Percentiles rank a stretch among this genome's conserved stretches.
Conservation (phyloP, 1,140 invertebrate genomes). For the Drosophila serrata region DNA sequence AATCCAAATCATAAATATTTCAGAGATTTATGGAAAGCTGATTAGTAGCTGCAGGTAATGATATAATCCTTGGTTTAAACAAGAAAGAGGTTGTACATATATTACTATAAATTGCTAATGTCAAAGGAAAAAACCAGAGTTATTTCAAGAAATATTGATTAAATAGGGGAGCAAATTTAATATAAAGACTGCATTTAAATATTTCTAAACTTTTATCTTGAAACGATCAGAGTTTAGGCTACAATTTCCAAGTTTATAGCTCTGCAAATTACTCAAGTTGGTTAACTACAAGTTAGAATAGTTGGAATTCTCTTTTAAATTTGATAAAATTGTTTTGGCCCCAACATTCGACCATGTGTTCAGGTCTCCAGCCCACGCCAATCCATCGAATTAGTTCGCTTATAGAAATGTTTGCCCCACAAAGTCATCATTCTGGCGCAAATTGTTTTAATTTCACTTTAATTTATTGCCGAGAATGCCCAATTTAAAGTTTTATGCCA, state of each 20-base stretch:
- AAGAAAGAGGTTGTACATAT: background rate
- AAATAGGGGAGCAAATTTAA: background rate
- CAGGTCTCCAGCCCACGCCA: constrained; percentile 24
- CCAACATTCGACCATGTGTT: constrained; percentile 31
- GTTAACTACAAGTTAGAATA: background rate
- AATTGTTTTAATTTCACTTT: constrained; percentile 53
- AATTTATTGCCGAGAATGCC: constrained; percentile 45
- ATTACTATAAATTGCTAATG: background rate
- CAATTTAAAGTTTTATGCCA: constrained; percentile 48
- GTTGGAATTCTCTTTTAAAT: background rate
- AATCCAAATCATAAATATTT: constrained; percentile 19
- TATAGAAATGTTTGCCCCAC: constrained; percentile 35
- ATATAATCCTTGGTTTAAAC: background rate
- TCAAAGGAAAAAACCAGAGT: background rate
- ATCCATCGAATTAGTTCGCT: constrained; percentile 14
- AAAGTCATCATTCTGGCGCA: constrained; percentile 20
- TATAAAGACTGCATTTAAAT: background rate
- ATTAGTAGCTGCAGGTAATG: constrained; percentile 4
- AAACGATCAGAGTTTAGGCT: background rate
- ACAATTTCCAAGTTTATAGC: background rate
- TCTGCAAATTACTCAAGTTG: background rate
- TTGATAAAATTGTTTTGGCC: constrained; percentile 38
- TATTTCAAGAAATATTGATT: background rate
- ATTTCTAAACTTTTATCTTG: background rate
- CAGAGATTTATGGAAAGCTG: constrained; percentile 6